A percentile compares a stretch with the other conserved stretches of the same genome.
phyloP scores from a whole-genome alignment of 2,888 invertebrate species.

The Rhamphomyia laevipes region DNA sequence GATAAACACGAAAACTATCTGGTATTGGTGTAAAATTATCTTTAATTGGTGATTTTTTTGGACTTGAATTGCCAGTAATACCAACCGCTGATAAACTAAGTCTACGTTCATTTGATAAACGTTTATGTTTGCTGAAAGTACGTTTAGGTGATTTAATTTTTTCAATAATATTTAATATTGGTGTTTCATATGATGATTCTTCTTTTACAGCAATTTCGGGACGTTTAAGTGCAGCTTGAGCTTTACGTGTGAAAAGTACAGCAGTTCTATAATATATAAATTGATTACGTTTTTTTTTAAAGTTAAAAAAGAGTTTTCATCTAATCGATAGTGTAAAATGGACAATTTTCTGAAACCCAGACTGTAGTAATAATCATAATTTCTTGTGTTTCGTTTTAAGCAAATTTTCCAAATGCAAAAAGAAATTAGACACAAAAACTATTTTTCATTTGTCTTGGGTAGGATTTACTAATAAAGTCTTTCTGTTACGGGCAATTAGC shows the following conservation, averaged over 20 bases:
- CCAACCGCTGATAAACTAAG: slow-evolving; percentile 19
- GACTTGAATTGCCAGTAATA: slow-evolving; percentile 16
- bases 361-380: no score
- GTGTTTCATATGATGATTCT: slow-evolving; percentile 18
- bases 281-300: no score
- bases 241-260: slow-evolving; percentile 66
- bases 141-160: slow-evolving; percentile 33
- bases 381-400: no score
- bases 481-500: no score
- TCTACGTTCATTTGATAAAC: slow-evolving; percentile 25
- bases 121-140: slow-evolving; percentile 26
- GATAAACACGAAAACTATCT: slow-evolving; percentile 44
- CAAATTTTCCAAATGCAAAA: no score
- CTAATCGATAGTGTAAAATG: no score
- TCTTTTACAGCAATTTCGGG: slow-evolving; percentile 22
- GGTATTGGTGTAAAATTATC: slow-evolving; percentile 28
- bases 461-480: no score
- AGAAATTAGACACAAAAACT: no score
- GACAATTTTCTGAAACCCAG: neutral
- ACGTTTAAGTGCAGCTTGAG: slow-evolving; percentile 43
- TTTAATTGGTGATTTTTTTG: slow-evolving; percentile 31
- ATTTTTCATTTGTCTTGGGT: no score
- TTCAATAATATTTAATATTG: slow-evolving; percentile 17
- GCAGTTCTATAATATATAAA: slow-evolving; percentile 44
- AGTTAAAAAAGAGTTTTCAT: no score